These are phyloP conservation scores for Acyrthosiphon pisum DNA, from an alignment of 1,140 invertebrate genomes.

Conservation along the genomic window DNA sequence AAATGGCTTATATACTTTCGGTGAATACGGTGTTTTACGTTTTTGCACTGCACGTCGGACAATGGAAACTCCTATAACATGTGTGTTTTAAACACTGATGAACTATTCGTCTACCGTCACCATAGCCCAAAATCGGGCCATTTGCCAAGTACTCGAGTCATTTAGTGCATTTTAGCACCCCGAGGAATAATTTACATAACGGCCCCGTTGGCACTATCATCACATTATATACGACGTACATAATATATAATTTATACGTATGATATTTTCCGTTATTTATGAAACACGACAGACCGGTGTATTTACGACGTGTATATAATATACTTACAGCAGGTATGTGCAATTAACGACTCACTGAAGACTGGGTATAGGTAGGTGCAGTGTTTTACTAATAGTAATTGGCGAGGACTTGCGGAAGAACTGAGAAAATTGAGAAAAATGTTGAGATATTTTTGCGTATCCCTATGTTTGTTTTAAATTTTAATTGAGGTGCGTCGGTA, in stretches of 20 bases:
- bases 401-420: background rate
- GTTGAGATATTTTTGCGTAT: background rate
- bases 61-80: background rate
- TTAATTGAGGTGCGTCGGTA: background rate
- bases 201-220: background rate
- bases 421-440: background rate
- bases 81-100: background rate
- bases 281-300: background rate
- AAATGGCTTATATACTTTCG: background rate
- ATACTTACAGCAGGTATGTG: background rate
- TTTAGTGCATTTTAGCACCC: background rate
- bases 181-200: conserved; percentile 18
- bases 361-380: background rate
- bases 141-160: background rate
- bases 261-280: background rate
- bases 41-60: background rate
- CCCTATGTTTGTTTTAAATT: background rate
- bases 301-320: background rate
- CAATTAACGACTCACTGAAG: background rate
- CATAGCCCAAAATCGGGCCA: background rate
- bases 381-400: no score
- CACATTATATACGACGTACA: background rate
- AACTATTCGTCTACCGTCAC: background rate
- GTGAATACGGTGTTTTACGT: background rate
- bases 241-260: background rate